phyloP scores from a whole-genome alignment of 1,140 invertebrate genomes.

The Anagrus nilaparvatae region DNA sequence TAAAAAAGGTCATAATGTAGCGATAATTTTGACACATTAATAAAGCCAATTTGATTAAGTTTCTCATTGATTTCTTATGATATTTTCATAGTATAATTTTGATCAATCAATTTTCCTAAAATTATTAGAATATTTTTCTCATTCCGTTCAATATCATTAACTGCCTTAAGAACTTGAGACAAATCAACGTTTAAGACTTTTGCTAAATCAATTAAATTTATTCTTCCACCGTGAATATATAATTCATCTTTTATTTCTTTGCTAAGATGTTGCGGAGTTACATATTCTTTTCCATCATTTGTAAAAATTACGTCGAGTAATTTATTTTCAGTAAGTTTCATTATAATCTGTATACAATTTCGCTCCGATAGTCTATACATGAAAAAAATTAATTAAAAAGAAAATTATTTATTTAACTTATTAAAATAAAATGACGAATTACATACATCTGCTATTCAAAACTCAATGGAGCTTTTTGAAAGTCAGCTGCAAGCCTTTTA shows the following conservation, averaged over 20 bases:
- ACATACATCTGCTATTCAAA: slow-evolving; percentile 84
- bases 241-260: slow-evolving; percentile 90
- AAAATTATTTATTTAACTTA: no score
- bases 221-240: slow-evolving; percentile 73
- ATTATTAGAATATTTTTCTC: slow-evolving; percentile 51
- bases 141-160: slow-evolving; percentile 51
- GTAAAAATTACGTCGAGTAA: slow-evolving; percentile 90
- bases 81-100: slow-evolving; percentile 68
- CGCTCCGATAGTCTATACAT: slow-evolving; percentile 94
- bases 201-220: slow-evolving; percentile 82
- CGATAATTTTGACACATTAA: slow-evolving; percentile 77
- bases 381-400: no score
- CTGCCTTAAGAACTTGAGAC: slow-evolving; percentile 60
- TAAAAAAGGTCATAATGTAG: slow-evolving; percentile 85
- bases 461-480: slow-evolving; percentile 89
- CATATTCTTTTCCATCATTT: slow-evolving; percentile 93
- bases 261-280: slow-evolving; percentile 81
- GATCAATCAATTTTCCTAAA: slow-evolving; percentile 81
- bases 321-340: slow-evolving; percentile 77
- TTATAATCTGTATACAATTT: slow-evolving; percentile 94
- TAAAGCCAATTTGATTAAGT: slow-evolving; percentile 71
- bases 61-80: slow-evolving; percentile 91
- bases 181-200: slow-evolving; percentile 84
- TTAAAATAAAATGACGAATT: no score
- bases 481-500: slow-evolving; percentile 90